Evolutionary conservation across 2,113 vertebrate genomes (phyloP).

Genomic region (Pseudonaja textilis): DNA sequence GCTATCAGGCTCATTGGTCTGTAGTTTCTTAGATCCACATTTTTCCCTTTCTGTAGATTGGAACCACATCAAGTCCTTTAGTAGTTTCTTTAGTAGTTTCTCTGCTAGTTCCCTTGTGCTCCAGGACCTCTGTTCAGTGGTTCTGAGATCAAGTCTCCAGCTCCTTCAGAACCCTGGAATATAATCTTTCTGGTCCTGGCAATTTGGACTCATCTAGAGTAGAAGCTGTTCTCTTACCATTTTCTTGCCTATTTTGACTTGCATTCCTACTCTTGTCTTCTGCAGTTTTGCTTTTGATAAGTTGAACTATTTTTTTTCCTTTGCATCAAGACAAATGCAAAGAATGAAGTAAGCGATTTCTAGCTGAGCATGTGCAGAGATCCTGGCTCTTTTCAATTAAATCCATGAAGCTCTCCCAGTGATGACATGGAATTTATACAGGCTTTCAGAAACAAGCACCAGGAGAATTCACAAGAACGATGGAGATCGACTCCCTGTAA

Average conservation of each 20-base stretch:
- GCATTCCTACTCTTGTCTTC: no score
- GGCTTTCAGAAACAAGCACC: not conserved
- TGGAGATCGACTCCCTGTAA: not conserved
- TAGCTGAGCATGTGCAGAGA: not conserved
- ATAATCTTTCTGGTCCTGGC: not conserved
- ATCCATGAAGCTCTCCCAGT: not conserved
- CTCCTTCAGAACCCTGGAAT: not conserved
- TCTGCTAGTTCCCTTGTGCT: not conserved
- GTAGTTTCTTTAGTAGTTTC: not conserved
- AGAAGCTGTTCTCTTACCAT: no score
- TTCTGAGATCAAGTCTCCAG: not conserved
- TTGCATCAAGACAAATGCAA: no score
- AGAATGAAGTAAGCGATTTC: not conserved
- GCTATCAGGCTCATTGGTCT: no score
- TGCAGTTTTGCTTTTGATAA: no score
- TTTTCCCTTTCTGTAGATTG: not conserved
- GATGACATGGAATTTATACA: not conserved
- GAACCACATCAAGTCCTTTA: not conserved
- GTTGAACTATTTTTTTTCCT: no score
- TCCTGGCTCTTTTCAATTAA: not conserved
- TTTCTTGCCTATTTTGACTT: no score
- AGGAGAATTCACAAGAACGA: not conserved
- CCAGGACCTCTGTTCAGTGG: not conserved
- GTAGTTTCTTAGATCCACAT: not conserved
- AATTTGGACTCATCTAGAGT: not conserved